phyloP scores from a whole-genome alignment of 2,888 invertebrate species.

The Cinara cedri region DNA sequence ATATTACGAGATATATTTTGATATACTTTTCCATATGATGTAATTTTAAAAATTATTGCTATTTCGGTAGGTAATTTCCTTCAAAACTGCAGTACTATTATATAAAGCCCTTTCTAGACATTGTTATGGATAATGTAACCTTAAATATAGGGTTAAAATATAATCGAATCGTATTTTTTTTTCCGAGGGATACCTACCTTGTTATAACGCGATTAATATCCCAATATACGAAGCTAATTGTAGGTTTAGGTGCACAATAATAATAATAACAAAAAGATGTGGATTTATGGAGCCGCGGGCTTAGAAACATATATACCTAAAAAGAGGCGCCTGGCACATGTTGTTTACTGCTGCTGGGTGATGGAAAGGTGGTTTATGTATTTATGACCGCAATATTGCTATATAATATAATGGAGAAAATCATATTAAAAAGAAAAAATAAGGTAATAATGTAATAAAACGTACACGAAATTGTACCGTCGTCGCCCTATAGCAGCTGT shows the following conservation, averaged over 20 bases:
- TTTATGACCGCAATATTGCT: slow-evolving; percentile 44
- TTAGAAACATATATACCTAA: not conserved
- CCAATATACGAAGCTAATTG: slow-evolving; percentile 37
- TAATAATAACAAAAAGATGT: slow-evolving; percentile 11
- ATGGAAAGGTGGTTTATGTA: slow-evolving; percentile 55
- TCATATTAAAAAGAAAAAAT: slow-evolving; percentile 21
- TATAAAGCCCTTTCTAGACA: not conserved
- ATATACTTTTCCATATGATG: not conserved
- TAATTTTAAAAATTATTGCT: not conserved
- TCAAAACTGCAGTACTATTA: not conserved
- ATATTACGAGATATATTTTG: not conserved
- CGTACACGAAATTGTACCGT: slow-evolving; percentile 33
- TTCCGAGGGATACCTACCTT: slow-evolving; percentile 23
- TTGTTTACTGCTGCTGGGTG: slow-evolving; percentile 24
- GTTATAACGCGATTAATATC: slow-evolving; percentile 56
- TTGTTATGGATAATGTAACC: not conserved
- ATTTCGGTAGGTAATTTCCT: slow-evolving; percentile 7
- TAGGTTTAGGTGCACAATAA: slow-evolving; percentile 30
- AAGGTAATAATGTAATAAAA: slow-evolving; percentile 40
- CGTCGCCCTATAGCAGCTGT: slow-evolving; percentile 48
- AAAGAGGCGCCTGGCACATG: slow-evolving; percentile 53
- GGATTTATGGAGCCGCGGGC: slow-evolving; percentile 45
- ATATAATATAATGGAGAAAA: slow-evolving; percentile 34
- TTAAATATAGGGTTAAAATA: slow-evolving; percentile 45
- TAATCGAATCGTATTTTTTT: slow-evolving; percentile 29